These are phyloP conservation scores for Lomographa bimaculata DNA, from an alignment of 2,888 invertebrate species.

Conservation along the genomic window DNA sequence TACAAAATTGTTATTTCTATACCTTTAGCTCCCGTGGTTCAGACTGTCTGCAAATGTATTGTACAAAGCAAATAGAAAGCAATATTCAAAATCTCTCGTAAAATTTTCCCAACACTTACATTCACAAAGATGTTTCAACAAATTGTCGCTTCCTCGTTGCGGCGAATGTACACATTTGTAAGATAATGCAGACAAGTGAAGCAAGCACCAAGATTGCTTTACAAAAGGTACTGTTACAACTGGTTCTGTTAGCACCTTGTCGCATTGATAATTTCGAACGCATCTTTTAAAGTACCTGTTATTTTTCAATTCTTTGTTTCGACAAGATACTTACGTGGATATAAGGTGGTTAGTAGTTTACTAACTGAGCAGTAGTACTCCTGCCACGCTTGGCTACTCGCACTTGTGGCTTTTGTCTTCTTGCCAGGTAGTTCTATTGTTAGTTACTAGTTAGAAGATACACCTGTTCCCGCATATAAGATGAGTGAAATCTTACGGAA, in stretches of 20 bases:
- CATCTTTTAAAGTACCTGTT: background rate
- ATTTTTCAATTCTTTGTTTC: background rate
- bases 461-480: too few species aligned
- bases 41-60: too few species aligned
- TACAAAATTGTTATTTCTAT: too few species aligned
- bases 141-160: background rate
- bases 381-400: background rate
- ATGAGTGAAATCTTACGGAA: too few species aligned
- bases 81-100: too few species aligned
- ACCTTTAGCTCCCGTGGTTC: too few species aligned
- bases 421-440: constrained; percentile 1
- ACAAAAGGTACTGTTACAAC: constrained; percentile 1
- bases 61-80: too few species aligned
- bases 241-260: constrained; percentile 1
- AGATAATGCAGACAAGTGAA: constrained; percentile 3
- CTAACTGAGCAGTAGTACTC: too few species aligned
- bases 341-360: background rate
- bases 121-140: too few species aligned
- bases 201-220: constrained; percentile 4
- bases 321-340: background rate
- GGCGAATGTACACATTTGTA: constrained; percentile 2
- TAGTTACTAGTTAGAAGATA: background rate
- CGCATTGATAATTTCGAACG: too few species aligned
- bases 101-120: too few species aligned
- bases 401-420: constrained; percentile 4